These are phyloP conservation scores for Augochlora pura DNA, from an alignment of 1,140 invertebrate species.

Conservation along the genomic window DNA sequence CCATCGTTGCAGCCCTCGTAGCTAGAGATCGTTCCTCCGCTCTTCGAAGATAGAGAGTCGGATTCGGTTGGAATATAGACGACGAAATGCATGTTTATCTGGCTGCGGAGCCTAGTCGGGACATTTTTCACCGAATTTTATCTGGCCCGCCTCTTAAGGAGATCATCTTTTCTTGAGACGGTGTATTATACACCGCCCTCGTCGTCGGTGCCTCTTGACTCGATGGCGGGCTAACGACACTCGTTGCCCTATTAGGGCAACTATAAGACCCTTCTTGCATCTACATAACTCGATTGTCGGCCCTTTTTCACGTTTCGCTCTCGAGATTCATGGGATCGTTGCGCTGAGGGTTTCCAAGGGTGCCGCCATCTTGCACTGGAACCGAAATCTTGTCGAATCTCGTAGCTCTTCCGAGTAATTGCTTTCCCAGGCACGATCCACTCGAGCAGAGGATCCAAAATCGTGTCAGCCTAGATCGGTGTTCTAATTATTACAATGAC, in stretches of 20 bases:
- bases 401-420: neutral
- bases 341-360: neutral
- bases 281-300: slow-evolving; percentile 7
- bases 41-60: too few relatives aligned
- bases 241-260: slow-evolving; percentile 7
- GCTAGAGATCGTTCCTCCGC: too few relatives aligned
- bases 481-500: too few relatives aligned
- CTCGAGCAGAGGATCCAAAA: neutral
- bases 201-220: neutral
- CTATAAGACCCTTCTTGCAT: slow-evolving; percentile 4
- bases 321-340: neutral
- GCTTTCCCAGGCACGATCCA: neutral
- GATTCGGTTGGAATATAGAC: too few relatives aligned
- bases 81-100: too few relatives aligned
- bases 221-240: slow-evolving; percentile 5
- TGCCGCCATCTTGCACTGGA: neutral
- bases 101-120: neutral
- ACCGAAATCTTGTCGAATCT: too few relatives aligned
- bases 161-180: neutral
- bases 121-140: neutral
- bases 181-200: neutral
- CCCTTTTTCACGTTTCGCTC: neutral
- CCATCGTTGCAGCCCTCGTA: neutral
- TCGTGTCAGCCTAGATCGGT: too few relatives aligned
- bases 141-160: neutral